Percentiles rank a stretch among this genome's conserved stretches.
Conservation (phyloP, 2,888 invertebrate species). For the Halocaridina rubra region DNA sequence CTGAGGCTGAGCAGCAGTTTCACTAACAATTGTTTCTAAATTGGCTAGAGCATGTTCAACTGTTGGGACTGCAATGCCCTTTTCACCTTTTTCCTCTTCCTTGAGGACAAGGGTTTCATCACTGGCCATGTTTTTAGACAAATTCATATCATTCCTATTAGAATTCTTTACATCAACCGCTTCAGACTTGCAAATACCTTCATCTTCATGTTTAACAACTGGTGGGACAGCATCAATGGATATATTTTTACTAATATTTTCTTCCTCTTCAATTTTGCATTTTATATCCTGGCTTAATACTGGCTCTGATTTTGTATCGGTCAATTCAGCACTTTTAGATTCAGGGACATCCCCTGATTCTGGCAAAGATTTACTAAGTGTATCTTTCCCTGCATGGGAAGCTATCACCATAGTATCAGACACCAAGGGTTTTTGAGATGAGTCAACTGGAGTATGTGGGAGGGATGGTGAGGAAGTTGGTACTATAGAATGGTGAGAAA, state of each 20-base stretch:
- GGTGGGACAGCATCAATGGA: not conserved
- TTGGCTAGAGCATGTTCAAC: constrained; percentile 41
- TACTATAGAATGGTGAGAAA: no score
- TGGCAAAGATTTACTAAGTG: no score
- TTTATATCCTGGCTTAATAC: constrained; percentile 12
- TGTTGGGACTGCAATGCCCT: constrained; percentile 5
- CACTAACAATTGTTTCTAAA: constrained; percentile 44
- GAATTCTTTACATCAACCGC: constrained; percentile 15
- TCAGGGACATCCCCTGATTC: no score
- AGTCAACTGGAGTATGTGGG: no score
- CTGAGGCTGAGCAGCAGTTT: constrained; percentile 45
- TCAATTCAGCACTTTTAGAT: no score
- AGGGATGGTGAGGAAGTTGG: no score
- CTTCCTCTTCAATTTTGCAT: not conserved
- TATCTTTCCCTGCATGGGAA: no score
- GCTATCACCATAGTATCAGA: no score
- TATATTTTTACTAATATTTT: not conserved
- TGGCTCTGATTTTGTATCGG: constrained; percentile 25
- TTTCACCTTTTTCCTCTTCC: constrained; percentile 25
- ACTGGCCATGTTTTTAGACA: not conserved
- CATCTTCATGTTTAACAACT: not conserved
- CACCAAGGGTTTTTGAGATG: no score
- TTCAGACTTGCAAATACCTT: not conserved
- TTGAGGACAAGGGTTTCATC: not conserved
- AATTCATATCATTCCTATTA: not conserved